phyloP scores from a whole-genome alignment of 2,888 invertebrate genomes.

The Chloroclysta siterata region DNA sequence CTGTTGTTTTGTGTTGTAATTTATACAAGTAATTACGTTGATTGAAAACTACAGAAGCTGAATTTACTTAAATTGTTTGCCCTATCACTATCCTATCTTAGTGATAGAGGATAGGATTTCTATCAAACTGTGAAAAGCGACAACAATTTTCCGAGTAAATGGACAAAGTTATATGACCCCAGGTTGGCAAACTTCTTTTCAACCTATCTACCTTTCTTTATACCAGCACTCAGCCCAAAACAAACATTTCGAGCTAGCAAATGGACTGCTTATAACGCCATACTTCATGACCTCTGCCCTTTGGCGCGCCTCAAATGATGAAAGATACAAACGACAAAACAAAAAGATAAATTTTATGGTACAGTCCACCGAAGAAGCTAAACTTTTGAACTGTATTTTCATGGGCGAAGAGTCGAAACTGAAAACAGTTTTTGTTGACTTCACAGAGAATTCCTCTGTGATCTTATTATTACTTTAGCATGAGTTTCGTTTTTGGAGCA shows the following conservation, averaged over 20 bases:
- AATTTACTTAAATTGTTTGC: too few species aligned
- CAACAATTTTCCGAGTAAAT: not conserved
- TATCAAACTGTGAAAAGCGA: not conserved
- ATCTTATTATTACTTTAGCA: slow-evolving; percentile 20
- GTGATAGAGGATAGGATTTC: not conserved
- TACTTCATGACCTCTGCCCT: slow-evolving; percentile 51
- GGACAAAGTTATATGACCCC: slow-evolving; percentile 1
- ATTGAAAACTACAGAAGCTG: too few species aligned
- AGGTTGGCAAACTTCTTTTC: slow-evolving; percentile 1
- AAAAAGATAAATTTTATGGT: slow-evolving; percentile 40
- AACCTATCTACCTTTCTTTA: slow-evolving; percentile 4
- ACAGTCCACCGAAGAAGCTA: slow-evolving; percentile 1
- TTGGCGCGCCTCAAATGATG: slow-evolving; percentile 39
- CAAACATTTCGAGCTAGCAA: slow-evolving; percentile 26
- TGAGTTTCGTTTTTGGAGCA: slow-evolving; percentile 24
- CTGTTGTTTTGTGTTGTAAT: not conserved
- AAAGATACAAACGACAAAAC: slow-evolving; percentile 42
- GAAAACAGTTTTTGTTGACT: slow-evolving; percentile 2
- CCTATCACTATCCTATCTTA: too few species aligned
- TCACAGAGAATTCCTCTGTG: slow-evolving; percentile 6
- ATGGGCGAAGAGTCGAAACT: slow-evolving; percentile 16
- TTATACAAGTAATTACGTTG: not conserved
- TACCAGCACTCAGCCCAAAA: slow-evolving; percentile 8
- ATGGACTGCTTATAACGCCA: slow-evolving; percentile 24
- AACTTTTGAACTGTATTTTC: slow-evolving; percentile 19